Percentiles rank a stretch among this genome's conserved stretches.
phyloP scores from a whole-genome alignment of 2,797 vertebrate genomes.

The Rhinoraja longicauda region DNA sequence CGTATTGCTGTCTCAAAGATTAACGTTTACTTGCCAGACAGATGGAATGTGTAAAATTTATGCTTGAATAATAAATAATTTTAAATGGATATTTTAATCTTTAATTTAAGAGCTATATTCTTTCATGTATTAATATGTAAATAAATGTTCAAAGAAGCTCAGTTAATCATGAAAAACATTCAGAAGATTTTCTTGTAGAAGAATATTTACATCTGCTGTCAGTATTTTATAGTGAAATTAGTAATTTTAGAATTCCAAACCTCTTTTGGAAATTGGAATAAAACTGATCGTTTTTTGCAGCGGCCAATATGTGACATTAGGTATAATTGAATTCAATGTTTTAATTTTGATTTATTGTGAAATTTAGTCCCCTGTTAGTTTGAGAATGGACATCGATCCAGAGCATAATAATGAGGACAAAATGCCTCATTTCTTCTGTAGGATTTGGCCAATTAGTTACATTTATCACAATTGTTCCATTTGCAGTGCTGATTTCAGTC shows the following conservation, averaged over 20 bases:
- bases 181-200: background rate
- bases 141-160: background rate
- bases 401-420: background rate
- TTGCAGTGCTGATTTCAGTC: slow-evolving; percentile 1
- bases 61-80: background rate
- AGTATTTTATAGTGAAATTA: background rate
- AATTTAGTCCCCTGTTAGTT: background rate
- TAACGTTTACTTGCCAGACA: background rate
- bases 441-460: slow-evolving; percentile 7
- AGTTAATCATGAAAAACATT: background rate
- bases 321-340: slow-evolving; percentile 2
- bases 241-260: background rate
- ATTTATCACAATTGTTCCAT: slow-evolving; percentile 35
- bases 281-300: background rate
- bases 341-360: slow-evolving; percentile 5
- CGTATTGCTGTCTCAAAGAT: slow-evolving; percentile 44
- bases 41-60: slow-evolving; percentile 17
- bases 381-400: slow-evolving; percentile 1
- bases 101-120: background rate
- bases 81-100: slow-evolving; percentile 5
- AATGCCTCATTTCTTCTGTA: background rate
- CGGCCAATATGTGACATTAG: background rate
- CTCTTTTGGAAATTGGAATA: background rate
- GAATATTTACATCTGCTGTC: background rate
- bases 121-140: background rate